Base-by-base conservation (phyloP, 2,797 vertebrate genomes). In the Phataginus tricuspis region DNA sequence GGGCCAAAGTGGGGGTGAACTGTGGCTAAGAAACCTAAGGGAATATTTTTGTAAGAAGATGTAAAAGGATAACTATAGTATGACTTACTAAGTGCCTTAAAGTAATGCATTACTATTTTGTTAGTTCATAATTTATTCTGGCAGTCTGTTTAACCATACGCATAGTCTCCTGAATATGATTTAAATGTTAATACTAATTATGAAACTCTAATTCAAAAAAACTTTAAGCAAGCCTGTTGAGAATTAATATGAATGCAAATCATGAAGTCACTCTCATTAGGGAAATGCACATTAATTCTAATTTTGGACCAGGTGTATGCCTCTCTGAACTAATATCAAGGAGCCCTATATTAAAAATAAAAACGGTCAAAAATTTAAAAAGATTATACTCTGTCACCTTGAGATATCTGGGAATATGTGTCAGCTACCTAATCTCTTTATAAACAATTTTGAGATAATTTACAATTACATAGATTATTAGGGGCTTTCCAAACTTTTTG, bases 141-240 rank as follows among this genome's bases (percentile, higher is more conserved):
- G 71, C 96, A 95, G 95, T 93, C 96, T 98, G 94, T 97, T 98
- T 95, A 97, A 97, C 97, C 86, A 75, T 91, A 90, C 83, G 86
- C 93, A 94, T n/a, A 87, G 80, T 57, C 84, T 96, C 75, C 69
- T 88, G 97, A 97, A 96, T 97, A 90, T 83, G 94, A 97, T 97
- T 98, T 98, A 96, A 92, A 82, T 97, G 98, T 97, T 12, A 98
- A 37, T 90, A 72, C 91, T 86, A 88, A 86, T 96, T 98, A 97
- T 95, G 92, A 94, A 96, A 97, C 91, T 97, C 96, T 85, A 94
- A 96, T 97, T 97, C 84, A 94, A 96, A 97, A 95, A 90, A 96
- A 92, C 88, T 96, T 96, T 97, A 90, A 97, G 78, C 64, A 86
- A 97, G 53, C 29, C 85, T 59, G 91, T 61, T 78, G 91, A 96